A percentile compares a stretch with the other conserved stretches of the same genome.
phyloP scores from a whole-genome alignment of 2,797 vertebrate species.

The Hippopotamyrus pictus region DNA sequence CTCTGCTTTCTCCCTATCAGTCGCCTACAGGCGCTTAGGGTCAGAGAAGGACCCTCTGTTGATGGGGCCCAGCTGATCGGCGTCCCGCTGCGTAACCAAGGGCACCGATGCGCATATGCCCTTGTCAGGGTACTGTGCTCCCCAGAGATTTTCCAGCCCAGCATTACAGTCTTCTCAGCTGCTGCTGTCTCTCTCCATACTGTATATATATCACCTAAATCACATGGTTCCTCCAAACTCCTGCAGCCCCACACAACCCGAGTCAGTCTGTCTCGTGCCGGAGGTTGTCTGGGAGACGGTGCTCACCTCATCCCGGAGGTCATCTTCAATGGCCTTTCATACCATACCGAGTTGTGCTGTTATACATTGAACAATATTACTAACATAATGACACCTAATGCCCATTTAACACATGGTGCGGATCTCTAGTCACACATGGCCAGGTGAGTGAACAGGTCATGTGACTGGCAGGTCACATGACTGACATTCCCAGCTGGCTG shows the following conservation, averaged over 20 bases:
- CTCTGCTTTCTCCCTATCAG: background rate
- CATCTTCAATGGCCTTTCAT: background rate
- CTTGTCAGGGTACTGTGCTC: background rate
- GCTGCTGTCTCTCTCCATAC: background rate
- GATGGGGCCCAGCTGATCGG: background rate
- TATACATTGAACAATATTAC: background rate
- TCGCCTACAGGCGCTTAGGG: background rate
- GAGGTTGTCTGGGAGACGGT: too few relatives aligned
- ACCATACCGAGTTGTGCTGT: background rate
- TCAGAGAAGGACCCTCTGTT: background rate
- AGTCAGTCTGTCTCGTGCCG: background rate
- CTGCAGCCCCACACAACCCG: background rate
- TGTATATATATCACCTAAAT: background rate
- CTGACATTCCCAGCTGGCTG: background rate
- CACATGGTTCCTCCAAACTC: background rate
- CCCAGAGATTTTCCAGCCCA: background rate
- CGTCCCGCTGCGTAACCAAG: background rate
- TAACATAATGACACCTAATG: background rate
- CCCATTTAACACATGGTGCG: background rate
- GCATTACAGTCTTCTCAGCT: background rate
- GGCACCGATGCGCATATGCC: background rate
- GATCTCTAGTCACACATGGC: background rate
- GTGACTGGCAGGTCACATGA: background rate
- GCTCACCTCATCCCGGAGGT: too few relatives aligned
- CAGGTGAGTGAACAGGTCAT: background rate